A percentile compares a stretch with the other conserved stretches of the same genome.
Conservation (phyloP, 53 echinoderm and acorn worm species). For the Echinarachnius parma region DNA sequence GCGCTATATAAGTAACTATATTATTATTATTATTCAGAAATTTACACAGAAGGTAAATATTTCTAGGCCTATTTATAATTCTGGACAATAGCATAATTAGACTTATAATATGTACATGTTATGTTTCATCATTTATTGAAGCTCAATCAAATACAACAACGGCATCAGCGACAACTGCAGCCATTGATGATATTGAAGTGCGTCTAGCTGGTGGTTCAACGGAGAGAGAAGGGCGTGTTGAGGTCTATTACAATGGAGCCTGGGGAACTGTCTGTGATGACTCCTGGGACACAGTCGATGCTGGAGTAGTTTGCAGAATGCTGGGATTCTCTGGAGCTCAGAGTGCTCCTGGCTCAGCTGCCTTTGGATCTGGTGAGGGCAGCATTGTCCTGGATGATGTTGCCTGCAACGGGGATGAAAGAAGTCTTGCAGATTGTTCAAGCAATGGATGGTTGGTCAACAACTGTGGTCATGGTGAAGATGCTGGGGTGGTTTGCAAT, state of each 20-base stretch:
- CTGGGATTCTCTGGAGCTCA: slow-evolving; percentile 33
- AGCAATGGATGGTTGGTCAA: background rate
- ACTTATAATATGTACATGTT: no score
- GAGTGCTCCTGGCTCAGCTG: background rate
- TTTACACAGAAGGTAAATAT: no score
- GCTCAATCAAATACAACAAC: no score
- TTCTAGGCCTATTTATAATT: no score
- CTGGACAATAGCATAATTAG: no score
- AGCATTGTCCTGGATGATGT: slow-evolving; percentile 32
- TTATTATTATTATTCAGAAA: no score
- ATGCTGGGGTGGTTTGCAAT: slow-evolving; percentile 32
- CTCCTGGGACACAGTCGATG: slow-evolving; percentile 7
- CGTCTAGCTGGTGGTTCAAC: slow-evolving; percentile 12
- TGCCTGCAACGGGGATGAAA: slow-evolving; percentile 22
- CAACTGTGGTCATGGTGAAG: slow-evolving; percentile 47
- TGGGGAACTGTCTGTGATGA: slow-evolving; percentile 50
- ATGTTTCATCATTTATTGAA: no score
- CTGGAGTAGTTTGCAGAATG: slow-evolving; percentile 18
- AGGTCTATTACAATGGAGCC: slow-evolving; percentile 1
- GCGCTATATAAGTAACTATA: no score
- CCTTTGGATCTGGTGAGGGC: background rate
- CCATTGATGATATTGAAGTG: slow-evolving; percentile 3
- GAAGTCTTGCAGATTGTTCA: slow-evolving; percentile 7
- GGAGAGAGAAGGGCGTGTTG: slow-evolving; percentile 2
- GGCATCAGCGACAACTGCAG: no score